Percentiles rank a stretch among this genome's conserved stretches.
Conservation (phyloP, 2,888 invertebrate species). For the Temnothorax unifasciatus region DNA sequence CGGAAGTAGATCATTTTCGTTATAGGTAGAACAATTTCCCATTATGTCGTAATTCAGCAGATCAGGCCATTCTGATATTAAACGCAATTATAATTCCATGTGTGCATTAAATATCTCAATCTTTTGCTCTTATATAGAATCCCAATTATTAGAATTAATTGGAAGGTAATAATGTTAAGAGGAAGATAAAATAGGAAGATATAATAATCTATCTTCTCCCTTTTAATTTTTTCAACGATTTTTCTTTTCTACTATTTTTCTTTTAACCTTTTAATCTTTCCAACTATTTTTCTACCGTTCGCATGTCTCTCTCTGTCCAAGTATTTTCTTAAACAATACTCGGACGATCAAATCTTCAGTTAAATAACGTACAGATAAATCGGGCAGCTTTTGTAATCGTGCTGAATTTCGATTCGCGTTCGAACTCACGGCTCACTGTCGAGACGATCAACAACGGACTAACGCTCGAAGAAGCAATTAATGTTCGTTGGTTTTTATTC, state of each 20-base stretch:
- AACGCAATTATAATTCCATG: constrained; percentile 12
- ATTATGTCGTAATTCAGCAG: constrained; percentile 17
- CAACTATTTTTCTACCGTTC: background rate
- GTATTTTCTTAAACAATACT: background rate
- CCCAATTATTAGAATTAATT: constrained; percentile 13
- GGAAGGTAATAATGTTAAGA: background rate
- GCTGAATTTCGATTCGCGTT: background rate
- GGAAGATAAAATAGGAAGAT: background rate
- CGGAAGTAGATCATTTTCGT: constrained; percentile 46
- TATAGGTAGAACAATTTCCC: constrained; percentile 28
- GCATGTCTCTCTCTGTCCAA: background rate
- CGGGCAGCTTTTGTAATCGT: background rate
- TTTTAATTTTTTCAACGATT: background rate
- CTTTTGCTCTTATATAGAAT: background rate
- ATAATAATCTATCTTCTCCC: background rate
- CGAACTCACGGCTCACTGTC: background rate
- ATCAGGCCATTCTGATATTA: constrained; percentile 14
- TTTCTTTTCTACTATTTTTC: background rate
- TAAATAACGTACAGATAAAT: background rate
- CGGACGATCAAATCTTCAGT: background rate
- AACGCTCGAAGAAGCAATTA: background rate
- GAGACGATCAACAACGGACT: background rate
- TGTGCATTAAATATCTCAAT: background rate
- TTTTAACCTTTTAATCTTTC: background rate
- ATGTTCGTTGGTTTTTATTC: constrained; percentile 17